Conservation (phyloP, 2,113 vertebrate genomes). For the Riparia riparia region DNA sequence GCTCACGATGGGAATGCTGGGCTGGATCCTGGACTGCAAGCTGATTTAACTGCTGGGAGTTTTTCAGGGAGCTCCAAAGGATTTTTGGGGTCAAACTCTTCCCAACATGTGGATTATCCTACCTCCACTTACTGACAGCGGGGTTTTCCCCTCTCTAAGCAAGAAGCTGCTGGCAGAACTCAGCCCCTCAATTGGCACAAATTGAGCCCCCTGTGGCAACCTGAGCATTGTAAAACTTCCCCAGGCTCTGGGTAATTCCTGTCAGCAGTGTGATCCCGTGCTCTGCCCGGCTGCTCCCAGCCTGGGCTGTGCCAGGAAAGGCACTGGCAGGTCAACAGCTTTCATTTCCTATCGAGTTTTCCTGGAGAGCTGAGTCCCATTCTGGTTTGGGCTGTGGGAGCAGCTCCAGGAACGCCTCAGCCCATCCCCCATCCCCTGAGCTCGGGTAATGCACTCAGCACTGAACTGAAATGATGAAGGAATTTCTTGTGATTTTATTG, state of each 20-base stretch:
- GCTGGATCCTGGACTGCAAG: neutral
- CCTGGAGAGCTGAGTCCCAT: neutral
- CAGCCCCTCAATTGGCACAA: neutral
- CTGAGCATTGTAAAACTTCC: neutral
- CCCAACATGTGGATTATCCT: neutral
- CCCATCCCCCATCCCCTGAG: neutral
- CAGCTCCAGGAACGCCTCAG: neutral
- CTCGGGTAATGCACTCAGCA: neutral
- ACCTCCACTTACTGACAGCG: neutral
- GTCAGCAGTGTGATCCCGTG: neutral
- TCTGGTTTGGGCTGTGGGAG: neutral
- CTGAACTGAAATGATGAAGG: neutral
- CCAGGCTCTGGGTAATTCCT: neutral
- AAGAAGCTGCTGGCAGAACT: neutral
- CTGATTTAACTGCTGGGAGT: neutral
- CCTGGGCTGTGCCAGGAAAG: neutral
- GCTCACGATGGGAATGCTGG: accelerated
- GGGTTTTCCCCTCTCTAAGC: neutral
- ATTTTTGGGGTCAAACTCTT: neutral
- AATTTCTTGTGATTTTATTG: neutral
- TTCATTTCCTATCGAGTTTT: neutral
- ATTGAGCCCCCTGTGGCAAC: neutral
- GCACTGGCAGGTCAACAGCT: neutral
- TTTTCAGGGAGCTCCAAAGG: neutral
- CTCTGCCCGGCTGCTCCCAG: neutral